Evolutionary conservation across 2,113 vertebrate genomes (phyloP).

Genomic region (Fulica atra): DNA sequence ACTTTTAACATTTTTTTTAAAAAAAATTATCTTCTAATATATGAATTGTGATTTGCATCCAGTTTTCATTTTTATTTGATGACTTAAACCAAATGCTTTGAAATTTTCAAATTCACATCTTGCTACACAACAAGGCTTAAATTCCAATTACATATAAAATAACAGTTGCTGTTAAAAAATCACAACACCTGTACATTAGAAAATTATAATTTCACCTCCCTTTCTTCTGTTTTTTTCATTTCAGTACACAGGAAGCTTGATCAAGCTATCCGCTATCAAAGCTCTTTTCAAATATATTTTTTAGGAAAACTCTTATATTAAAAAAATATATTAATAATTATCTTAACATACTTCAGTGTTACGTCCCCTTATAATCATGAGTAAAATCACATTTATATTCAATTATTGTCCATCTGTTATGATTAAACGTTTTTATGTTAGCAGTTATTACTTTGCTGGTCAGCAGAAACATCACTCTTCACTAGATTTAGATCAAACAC

Average conservation of each 20-base stretch:
- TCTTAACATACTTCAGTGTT: background rate
- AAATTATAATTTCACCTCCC: background rate
- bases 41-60: background rate
- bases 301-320: background rate
- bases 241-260: background rate
- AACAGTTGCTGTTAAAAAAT: background rate
- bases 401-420: background rate
- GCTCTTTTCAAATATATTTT: background rate
- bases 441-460: background rate
- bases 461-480: background rate
- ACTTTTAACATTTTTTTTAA: background rate
- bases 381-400: background rate
- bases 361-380: background rate
- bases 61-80: background rate
- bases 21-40: background rate
- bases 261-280: background rate
- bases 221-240: background rate
- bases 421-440: background rate
- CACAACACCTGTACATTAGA: background rate
- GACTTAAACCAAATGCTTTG: background rate
- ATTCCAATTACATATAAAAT: background rate
- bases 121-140: background rate
- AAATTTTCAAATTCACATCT: background rate
- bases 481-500: background rate
- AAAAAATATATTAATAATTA: background rate